Percentiles rank a stretch among this genome's conserved stretches.
phyloP scores from a whole-genome alignment of 2,113 vertebrate genomes.

The Megatriorchis doriae region DNA sequence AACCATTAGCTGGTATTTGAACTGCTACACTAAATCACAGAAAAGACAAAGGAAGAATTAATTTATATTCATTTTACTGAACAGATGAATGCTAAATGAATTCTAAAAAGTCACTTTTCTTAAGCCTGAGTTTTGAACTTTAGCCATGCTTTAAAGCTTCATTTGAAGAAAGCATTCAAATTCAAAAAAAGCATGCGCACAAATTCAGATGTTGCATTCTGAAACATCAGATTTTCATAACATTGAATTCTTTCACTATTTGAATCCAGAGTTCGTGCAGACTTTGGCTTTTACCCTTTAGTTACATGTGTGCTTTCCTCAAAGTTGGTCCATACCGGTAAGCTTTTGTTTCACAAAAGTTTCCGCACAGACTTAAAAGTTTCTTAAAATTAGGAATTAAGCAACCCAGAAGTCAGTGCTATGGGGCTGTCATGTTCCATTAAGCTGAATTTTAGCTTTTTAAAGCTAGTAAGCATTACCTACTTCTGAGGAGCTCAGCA shows the following conservation, averaged over 20 bases:
- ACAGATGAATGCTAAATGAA: not conserved
- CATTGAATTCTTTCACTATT: not conserved
- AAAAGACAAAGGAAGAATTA: slow-evolving; percentile 22
- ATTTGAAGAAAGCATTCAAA: not conserved
- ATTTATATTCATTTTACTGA: not conserved
- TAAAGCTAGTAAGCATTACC: not conserved
- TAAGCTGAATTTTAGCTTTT: not conserved
- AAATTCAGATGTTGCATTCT: not conserved
- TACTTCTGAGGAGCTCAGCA: not conserved
- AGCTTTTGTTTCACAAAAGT: not conserved
- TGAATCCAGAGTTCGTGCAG: not conserved
- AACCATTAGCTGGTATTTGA: not conserved
- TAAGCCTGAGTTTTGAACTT: not conserved
- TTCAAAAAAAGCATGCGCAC: not conserved
- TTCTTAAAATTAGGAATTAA: not conserved
- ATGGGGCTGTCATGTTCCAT: not conserved
- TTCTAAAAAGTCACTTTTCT: not conserved
- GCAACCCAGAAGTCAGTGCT: not conserved
- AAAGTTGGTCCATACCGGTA: not conserved
- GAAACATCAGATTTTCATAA: not conserved
- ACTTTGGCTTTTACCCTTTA: not conserved
- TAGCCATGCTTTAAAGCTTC: not conserved
- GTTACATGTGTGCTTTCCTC: not conserved
- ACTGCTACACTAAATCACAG: not conserved
- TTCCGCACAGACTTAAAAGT: not conserved